Evolutionary conservation across 2,888 invertebrate species (phyloP), one percentile per base, ranked within the genome.

Genomic region (Spicauda simplicius): DNA sequence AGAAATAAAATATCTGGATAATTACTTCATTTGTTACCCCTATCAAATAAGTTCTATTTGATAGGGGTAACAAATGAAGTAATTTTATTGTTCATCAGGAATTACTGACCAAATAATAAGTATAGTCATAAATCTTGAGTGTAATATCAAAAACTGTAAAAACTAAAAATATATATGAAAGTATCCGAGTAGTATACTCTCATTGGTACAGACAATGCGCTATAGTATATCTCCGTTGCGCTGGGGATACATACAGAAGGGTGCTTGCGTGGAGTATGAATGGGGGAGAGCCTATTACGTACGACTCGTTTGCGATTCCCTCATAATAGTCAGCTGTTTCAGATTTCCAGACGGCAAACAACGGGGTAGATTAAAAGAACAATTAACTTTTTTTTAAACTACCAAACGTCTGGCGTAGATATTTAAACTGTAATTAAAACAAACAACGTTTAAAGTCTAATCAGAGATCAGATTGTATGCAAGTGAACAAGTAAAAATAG

Each of bases 321-420:
- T 52, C 64, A 37, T 57, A 57, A 64, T 37, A 64, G 50, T 52
- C 56, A 52, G 57, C 53, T 58, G 53, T 41, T 65, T 52, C 16
- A 54, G 64, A 59, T 65, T 54, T 45, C 54, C 41, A 65, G 65
- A 59, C 65, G 52, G 65, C 52, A 65, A 65, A 59, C 59, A 65
- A 54, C 19, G 54, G 53, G 59, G 59, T n/a, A 45, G 65, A 54
- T 37, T 57, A 52, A 57, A 52, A 65, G 45, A 59, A 54, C 53
- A 48, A 58, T 65, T 59, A 18, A 25, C 14, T 50, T 59, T 50
- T 63, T 63, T 63, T 56, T 30, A 30, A 50, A 56, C 48, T 18
- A 20, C n/a, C 48, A 53, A 14, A 25, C 18, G 58, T 65, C 19
- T 41, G 20, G 53, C 37, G 33, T 19, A 18, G 33, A 16, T 4